A percentile compares a stretch with the other conserved stretches of the same genome.
Evolutionary conservation across 1,140 invertebrate genomes (phyloP).

Genomic region (Fopius arisanus): DNA sequence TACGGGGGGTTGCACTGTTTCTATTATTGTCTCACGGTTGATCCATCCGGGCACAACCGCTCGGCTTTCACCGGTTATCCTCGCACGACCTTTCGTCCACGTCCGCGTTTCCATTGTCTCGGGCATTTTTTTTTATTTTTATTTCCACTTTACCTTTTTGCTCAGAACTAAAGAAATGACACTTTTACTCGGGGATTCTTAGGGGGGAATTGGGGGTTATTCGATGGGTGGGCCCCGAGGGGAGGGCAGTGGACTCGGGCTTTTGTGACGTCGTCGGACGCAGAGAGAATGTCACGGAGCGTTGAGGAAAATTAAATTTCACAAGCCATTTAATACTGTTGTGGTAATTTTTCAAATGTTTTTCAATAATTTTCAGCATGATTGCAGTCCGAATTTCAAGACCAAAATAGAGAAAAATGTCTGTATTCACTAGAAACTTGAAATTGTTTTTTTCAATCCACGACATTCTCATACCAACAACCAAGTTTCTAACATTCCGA

Average conservation of each 20-base stretch:
- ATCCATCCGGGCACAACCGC: constrained; percentile 25
- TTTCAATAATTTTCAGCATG: too few relatives aligned
- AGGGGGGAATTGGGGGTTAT: neutral
- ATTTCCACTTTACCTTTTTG: neutral
- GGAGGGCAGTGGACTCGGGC: neutral
- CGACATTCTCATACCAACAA: too few relatives aligned
- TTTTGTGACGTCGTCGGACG: neutral
- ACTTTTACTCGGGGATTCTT: neutral
- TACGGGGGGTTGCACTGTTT: constrained; percentile 52
- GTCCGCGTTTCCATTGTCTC: neutral
- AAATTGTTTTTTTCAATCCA: too few relatives aligned
- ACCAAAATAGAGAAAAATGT: too few relatives aligned
- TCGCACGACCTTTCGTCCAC: constrained; percentile 5
- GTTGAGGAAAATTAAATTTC: too few relatives aligned
- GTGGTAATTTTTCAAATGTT: too few relatives aligned
- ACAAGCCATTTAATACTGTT: too few relatives aligned
- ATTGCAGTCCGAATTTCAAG: too few relatives aligned
- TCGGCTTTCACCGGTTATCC: neutral
- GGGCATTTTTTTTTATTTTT: neutral
- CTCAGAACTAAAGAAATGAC: neutral
- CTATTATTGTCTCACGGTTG: constrained; percentile 60
- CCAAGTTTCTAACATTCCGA: too few relatives aligned
- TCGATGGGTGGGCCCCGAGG: neutral
- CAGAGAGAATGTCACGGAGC: too few relatives aligned
- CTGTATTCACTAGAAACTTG: too few relatives aligned